These are phyloP conservation scores for Nysson spinosus DNA, from an alignment of 2,888 invertebrate genomes.

Conservation along the genomic window DNA sequence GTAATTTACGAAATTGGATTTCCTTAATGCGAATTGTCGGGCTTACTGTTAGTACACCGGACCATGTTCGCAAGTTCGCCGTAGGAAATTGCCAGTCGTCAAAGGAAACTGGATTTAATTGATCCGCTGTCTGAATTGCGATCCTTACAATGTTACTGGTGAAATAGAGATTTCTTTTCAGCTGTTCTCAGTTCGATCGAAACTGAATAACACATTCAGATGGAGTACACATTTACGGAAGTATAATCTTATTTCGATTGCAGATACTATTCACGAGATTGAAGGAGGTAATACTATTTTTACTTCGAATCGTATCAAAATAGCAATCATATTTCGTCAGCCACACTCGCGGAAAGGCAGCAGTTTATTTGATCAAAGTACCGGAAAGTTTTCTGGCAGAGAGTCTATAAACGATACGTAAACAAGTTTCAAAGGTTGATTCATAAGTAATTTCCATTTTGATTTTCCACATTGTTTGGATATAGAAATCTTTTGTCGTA, in stretches of 20 bases:
- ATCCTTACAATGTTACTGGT: not conserved
- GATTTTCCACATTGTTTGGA: too few species aligned
- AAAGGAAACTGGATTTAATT: conserved; percentile 48
- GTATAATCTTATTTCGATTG: too few species aligned
- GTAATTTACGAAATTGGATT: conserved; percentile 28
- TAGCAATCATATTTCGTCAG: not conserved
- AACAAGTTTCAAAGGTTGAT: not conserved
- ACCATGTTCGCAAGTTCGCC: conserved; percentile 5
- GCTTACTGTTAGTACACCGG: not conserved
- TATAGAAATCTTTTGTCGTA: too few species aligned
- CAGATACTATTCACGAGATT: too few species aligned
- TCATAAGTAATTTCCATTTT: not conserved
- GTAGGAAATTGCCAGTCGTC: conserved; percentile 41
- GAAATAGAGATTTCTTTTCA: not conserved
- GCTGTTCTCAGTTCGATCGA: too few species aligned
- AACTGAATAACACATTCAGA: too few species aligned
- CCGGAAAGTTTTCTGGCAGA: not conserved
- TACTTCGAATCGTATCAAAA: not conserved
- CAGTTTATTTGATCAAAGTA: not conserved
- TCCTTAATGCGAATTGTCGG: conserved; percentile 17
- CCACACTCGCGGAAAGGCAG: not conserved
- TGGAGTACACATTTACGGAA: too few species aligned
- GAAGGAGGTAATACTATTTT: not conserved
- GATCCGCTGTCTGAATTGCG: conserved; percentile 27
- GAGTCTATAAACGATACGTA: not conserved